Evolutionary conservation across 1,140 invertebrate genomes (phyloP).

Genomic region (Papilio glaucus): DNA sequence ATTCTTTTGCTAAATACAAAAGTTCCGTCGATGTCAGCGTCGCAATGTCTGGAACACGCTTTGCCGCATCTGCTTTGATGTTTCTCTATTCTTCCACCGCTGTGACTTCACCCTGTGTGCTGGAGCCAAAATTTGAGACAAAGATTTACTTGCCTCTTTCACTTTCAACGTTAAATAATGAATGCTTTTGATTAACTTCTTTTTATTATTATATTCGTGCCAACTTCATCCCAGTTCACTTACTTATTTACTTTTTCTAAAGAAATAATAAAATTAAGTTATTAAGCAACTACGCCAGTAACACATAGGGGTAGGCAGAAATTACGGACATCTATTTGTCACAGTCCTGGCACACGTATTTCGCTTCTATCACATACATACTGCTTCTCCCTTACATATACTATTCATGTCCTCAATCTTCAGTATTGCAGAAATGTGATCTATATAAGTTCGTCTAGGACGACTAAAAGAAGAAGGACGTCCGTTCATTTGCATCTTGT

Average conservation of each 20-base stretch:
- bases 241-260: background rate
- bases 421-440: too few relatives aligned
- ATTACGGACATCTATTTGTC: too few relatives aligned
- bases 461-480: too few relatives aligned
- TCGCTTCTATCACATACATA: too few relatives aligned
- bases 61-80: slow-evolving; percentile 23
- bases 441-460: too few relatives aligned
- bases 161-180: background rate
- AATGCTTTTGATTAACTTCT: background rate
- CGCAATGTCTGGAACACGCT: background rate
- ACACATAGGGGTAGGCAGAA: too few relatives aligned
- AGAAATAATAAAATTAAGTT: background rate
- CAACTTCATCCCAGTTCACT: background rate
- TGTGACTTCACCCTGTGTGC: slow-evolving; percentile 5
- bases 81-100: slow-evolving; percentile 5
- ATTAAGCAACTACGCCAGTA: too few relatives aligned
- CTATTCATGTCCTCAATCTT: too few relatives aligned
- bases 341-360: too few relatives aligned
- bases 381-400: too few relatives aligned
- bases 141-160: background rate
- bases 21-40: slow-evolving; percentile 15
- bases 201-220: background rate
- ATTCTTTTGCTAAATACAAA: slow-evolving; percentile 20
- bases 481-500: too few relatives aligned
- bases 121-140: slow-evolving; percentile 23